phyloP scores from a whole-genome alignment of 64 coral and sea anemone genomes.

The Exaiptasia diaphana region DNA sequence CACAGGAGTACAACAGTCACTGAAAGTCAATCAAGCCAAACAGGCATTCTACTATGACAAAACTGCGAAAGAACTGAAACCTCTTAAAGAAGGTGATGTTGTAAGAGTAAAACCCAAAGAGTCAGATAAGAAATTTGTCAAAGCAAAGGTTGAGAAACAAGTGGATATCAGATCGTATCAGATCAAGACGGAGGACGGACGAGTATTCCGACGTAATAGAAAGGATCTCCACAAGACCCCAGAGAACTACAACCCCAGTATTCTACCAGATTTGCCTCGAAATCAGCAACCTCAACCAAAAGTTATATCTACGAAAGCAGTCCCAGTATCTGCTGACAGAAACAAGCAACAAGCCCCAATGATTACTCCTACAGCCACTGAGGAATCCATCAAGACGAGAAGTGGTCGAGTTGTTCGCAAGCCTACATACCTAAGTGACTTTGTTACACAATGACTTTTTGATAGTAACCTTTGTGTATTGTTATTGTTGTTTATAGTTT shows the following conservation, averaged over 20 bases:
- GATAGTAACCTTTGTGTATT: too few species aligned
- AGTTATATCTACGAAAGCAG: background rate
- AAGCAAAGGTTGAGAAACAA: constrained; percentile 33
- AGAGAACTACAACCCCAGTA: background rate
- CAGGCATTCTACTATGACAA: constrained; percentile 7
- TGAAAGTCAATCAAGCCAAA: constrained; percentile 1
- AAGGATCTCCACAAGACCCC: background rate
- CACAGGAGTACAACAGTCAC: background rate
- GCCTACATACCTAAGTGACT: background rate
- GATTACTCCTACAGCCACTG: too few species aligned
- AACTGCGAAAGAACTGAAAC: background rate
- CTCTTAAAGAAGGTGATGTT: constrained; percentile 42
- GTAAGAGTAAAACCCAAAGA: constrained; percentile 11
- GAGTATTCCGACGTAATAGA: constrained; percentile 7
- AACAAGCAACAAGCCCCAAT: background rate
- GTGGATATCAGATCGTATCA: constrained; percentile 41
- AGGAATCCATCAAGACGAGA: background rate
- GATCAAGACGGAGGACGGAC: constrained; percentile 11
- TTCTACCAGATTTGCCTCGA: background rate
- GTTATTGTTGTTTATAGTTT: too few species aligned
- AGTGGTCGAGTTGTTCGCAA: background rate
- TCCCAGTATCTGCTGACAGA: background rate
- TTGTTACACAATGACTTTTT: background rate
- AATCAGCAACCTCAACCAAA: background rate
- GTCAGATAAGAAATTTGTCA: background rate